Evolutionary conservation across 2,888 invertebrate species (phyloP).

Genomic region (Pecten maximus): DNA sequence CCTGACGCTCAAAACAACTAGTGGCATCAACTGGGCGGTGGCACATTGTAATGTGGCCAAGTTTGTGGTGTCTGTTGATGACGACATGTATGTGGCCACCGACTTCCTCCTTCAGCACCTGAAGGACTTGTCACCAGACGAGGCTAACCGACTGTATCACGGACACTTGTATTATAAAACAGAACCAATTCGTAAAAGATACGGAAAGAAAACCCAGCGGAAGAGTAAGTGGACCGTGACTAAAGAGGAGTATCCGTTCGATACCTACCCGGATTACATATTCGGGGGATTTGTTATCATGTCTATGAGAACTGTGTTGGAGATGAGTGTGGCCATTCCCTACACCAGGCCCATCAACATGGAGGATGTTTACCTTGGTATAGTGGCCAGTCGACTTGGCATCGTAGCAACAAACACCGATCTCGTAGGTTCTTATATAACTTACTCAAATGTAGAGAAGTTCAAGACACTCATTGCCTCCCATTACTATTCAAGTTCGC

Average conservation of each 20-base stretch:
- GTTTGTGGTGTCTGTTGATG: slow-evolving; percentile 9
- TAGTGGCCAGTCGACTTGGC: slow-evolving; percentile 17
- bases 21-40: slow-evolving; percentile 27
- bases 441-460: neutral
- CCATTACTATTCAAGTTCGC: neutral
- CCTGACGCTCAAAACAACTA: neutral
- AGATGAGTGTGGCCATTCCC: neutral
- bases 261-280: slow-evolving; percentile 14
- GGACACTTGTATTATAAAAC: neutral
- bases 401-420: slow-evolving; percentile 1
- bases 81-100: slow-evolving; percentile 6
- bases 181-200: neutral
- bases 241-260: neutral
- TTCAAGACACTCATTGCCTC: neutral
- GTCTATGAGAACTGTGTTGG: neutral
- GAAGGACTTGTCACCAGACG: neutral
- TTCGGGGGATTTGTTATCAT: neutral
- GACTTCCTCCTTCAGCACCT: neutral
- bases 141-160: neutral
- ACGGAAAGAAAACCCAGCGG: neutral
- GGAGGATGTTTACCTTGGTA: slow-evolving; percentile 27
- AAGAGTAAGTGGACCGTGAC: neutral
- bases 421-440: neutral
- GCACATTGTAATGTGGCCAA: neutral
- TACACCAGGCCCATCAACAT: neutral